Conservation (phyloP, 1,140 invertebrate genomes). For the Phymastichus coffea region DNA sequence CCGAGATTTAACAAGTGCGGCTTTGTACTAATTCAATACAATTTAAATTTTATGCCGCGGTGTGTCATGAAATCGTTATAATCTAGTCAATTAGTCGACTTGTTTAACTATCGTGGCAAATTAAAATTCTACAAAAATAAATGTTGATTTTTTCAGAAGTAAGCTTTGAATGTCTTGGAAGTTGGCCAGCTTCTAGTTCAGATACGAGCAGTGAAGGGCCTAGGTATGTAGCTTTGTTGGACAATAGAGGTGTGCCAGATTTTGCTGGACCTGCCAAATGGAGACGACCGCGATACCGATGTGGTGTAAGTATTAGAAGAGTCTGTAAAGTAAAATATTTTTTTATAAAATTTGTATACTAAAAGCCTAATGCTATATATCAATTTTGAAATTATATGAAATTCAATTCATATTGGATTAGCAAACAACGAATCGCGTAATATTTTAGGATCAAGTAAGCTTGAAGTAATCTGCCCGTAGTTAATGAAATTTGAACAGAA, state of each 20-base stretch:
- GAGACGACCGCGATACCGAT: conserved; percentile 64
- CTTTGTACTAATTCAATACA: too few species aligned
- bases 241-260: conserved; percentile 54
- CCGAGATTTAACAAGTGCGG: too few species aligned
- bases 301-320: conserved; percentile 63
- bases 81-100: too few species aligned
- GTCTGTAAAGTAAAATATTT: conserved; percentile 18
- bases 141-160: too few species aligned
- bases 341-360: conserved; percentile 4
- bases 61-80: too few species aligned
- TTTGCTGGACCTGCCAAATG: conserved; percentile 16
- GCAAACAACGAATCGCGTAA: too few species aligned
- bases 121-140: too few species aligned
- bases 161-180: conserved; percentile 68
- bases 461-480: too few species aligned
- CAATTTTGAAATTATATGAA: background rate
- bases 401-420: conserved; percentile 9
- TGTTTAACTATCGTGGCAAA: too few species aligned
- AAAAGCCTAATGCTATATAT: background rate
- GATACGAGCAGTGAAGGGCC: conserved; percentile 55
- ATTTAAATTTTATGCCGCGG: too few species aligned
- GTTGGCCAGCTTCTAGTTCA: conserved; percentile 55
- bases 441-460: too few species aligned
- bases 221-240: conserved; percentile 64
- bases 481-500: too few species aligned